Base-by-base conservation (phyloP, 2,888 invertebrate genomes). In the Cheilosia scutellata region DNA sequence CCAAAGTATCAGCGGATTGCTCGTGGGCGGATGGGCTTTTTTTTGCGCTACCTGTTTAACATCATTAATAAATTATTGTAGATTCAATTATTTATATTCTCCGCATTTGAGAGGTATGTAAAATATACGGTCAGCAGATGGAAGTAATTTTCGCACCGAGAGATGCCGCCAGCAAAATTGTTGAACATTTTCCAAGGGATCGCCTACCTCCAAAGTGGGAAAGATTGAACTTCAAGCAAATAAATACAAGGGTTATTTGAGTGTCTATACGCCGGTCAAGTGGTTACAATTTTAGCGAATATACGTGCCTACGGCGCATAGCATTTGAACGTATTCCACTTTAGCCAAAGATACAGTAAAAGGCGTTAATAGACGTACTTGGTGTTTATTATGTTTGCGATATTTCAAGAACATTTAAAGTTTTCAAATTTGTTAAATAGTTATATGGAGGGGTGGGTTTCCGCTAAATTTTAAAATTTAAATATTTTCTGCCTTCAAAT, bases 181-280 rank as follows among this genome's bases (percentile, higher is more conserved):
- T 65, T 71, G 11, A 44, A 66, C 33, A 58, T 20, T 57, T 71
- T 25, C 77, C 60, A 66, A 53, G 78, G 70, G 78, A 77, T 78
- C 78, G 65, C 77, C 71, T 65, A 82, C 77, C 77, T 77, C 13
- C 29, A 20, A n/a, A 77, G 71, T 71, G 51, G 44, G 65, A 77
- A 65, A 77, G 77, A 58, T 71, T 77, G 77, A 82, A 77, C 58
- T 71, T 77, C 77, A 77, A 62, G 33, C 40, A 31, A 68, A 49
- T 62, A 49, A 60, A 58, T 49, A 60, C 58, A 40, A 16, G 25
- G 60, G 66, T 60, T 79, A 58, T 29, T 71, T 49, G 7, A 71
- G 37, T 37, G 11, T 7, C 37, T 37, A 4, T 11, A 37, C 37
- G 25, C 37, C 37, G 37, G 9, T 37, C 37, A 37, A 37, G 37